Conservation (phyloP, 1,140 invertebrate genomes). For the Drosophila orena region DNA sequence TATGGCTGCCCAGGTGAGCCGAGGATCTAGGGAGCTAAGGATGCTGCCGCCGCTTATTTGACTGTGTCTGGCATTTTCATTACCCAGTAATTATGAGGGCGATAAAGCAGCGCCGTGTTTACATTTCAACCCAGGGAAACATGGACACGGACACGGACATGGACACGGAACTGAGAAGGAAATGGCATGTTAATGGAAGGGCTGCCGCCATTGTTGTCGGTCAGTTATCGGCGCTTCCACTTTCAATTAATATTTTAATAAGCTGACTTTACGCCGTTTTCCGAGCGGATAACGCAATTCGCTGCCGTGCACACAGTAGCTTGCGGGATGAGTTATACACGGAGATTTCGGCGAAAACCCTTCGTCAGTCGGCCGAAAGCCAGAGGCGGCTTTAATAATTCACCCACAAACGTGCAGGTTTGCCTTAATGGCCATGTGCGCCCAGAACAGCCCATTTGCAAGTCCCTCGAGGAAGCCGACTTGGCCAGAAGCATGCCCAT, state of each 20-base stretch:
- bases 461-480: constrained; percentile 15
- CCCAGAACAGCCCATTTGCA: constrained; percentile 10
- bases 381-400: constrained; percentile 67
- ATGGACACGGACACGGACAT: constrained; percentile 6
- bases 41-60: constrained; percentile 52
- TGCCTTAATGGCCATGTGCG: constrained; percentile 7
- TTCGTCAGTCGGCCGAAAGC: constrained; percentile 5
- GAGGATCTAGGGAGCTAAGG: constrained; percentile 12
- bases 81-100: constrained; percentile 69
- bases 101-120: constrained; percentile 52
- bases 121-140: constrained; percentile 40
- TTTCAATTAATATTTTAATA: constrained; percentile 84
- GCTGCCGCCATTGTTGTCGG: constrained; percentile 35
- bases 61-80: constrained; percentile 70
- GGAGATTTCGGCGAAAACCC: not conserved
- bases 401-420: constrained; percentile 16
- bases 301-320: constrained; percentile 49
- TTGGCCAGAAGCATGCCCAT: constrained; percentile 25
- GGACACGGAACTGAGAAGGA: constrained; percentile 15
- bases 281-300: constrained; percentile 73
- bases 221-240: constrained; percentile 69
- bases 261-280: constrained; percentile 77
- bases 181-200: constrained; percentile 17
- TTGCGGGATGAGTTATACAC: constrained; percentile 12
- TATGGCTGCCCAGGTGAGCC: constrained; percentile 32